These are phyloP conservation scores for Chlorops oryzae DNA, from an alignment of 1,140 invertebrate species.

Conservation along the genomic window DNA sequence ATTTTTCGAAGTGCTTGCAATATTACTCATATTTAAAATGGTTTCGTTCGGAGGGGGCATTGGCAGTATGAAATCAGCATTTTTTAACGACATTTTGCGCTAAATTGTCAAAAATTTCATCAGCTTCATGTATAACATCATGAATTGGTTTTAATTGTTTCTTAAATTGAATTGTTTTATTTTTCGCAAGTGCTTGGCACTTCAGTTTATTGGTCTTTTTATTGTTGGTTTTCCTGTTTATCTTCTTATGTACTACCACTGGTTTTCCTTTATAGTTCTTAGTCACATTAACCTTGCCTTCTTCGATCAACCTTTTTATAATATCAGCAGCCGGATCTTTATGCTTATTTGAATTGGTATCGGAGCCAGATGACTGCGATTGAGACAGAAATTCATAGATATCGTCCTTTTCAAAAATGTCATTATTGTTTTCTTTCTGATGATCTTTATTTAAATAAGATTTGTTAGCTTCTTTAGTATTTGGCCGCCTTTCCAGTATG, in stretches of 20 bases:
- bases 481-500: no score
- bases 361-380: constrained; percentile 22
- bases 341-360: constrained; percentile 2
- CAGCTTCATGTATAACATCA: neutral
- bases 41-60: neutral
- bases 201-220: no score
- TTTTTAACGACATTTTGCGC: neutral
- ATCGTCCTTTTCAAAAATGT: constrained; percentile 18
- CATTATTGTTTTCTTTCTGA: constrained; percentile 20
- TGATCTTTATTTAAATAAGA: neutral
- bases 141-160: neutral
- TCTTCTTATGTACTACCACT: no score
- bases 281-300: constrained; percentile 28
- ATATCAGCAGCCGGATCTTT: constrained; percentile 34
- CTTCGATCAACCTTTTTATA: constrained; percentile 28
- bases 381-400: constrained; percentile 39
- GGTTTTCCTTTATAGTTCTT: constrained; percentile 10
- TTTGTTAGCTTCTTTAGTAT: no score
- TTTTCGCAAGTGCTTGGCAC: neutral
- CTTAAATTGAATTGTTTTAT: neutral
- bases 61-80: neutral
- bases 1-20: neutral
- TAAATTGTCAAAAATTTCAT: neutral
- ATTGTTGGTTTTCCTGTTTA: constrained; percentile 18
- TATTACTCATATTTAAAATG: neutral